Evolutionary conservation across 2,797 vertebrate species (phyloP), one percentile per base, ranked within the genome.

Genomic region (Enteromius fasciolatus): DNA sequence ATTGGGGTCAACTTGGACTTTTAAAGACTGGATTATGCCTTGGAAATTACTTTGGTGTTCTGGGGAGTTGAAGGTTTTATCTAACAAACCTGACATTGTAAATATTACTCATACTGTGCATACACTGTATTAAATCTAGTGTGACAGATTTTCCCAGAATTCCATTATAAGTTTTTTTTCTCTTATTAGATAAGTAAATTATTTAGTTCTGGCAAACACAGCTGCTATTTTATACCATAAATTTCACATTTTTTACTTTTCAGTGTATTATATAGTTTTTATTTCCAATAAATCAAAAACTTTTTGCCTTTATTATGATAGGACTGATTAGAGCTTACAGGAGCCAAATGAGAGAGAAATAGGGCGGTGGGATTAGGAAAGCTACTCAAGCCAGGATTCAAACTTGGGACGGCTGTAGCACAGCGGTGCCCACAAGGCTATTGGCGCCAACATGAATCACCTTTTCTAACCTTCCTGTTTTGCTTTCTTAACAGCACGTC

Each of bases 401-500:
- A 57, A 57, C 54, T 57, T 10, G 10, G n/a, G 54, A 59, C 4
- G 4, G 3, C n/a, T 4, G 4, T 23, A 23, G 54, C 54, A 1
- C 54, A 57, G n/a, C 9, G 4, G 9, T 57, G 54, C 54, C 10
- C n/a, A 23, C n/a, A 23, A 59, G n/a, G 54, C 54, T 25, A 5
- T n/a, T 59, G 54, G 10, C 9, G 0, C n/a, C 0, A 0, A 23
- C 20, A 20, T 44, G 5, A 64, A n/a, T 70, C 5, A 4, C 14
- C 31, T 67, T n/a, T 17, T 8, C 14, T 64, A 64, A 33, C 61
- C 28, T 64, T 33, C n/a, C 28, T 63, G 28, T 57, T 39, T 64
- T 68, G 36, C 11, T 4, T 46, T 69, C 82, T 33, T 20, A 44
- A 20, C 93, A 99, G 97, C 94, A 96, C 95, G 4, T 94, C 96